phyloP scores from a whole-genome alignment of 2,888 invertebrate genomes.

The Plagiodera versicolora region DNA sequence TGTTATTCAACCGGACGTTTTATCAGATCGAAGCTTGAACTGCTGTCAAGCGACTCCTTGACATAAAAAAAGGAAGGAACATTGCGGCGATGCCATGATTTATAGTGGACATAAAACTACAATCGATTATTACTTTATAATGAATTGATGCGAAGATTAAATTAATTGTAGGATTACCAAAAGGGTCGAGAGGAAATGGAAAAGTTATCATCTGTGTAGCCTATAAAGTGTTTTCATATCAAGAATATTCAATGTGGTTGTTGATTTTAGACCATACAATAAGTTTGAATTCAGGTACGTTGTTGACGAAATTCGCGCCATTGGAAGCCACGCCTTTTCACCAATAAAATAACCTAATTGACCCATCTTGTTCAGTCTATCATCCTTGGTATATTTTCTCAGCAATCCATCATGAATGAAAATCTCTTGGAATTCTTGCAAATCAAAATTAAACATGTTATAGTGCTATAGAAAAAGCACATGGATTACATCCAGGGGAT shows the following conservation, averaged over 20 bases:
- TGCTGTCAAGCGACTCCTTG: conserved; percentile 8
- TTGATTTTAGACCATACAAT: no score
- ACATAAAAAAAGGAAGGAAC: conserved; percentile 23
- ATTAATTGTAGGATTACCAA: conserved; percentile 13
- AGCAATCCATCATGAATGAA: no score
- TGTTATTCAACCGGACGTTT: conserved; percentile 22
- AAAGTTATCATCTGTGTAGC: background rate
- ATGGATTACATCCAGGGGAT: conserved; percentile 40
- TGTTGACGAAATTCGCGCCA: no score
- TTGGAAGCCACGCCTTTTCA: no score
- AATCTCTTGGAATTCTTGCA: no score
- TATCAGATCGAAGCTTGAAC: conserved; percentile 21
- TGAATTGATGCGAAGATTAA: conserved; percentile 10
- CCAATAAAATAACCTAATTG: no score
- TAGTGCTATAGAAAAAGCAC: conserved; percentile 13
- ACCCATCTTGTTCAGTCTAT: no score
- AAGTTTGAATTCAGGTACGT: no score
- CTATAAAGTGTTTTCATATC: no score
- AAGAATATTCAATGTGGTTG: no score
- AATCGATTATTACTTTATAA: conserved; percentile 9
- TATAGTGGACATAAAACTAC: conserved; percentile 23
- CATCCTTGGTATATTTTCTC: no score
- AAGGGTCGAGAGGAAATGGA: background rate
- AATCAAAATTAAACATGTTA: no score
- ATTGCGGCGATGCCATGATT: conserved; percentile 27